A percentile compares a stretch with the other conserved stretches of the same genome.
Conservation (phyloP, 2,113 vertebrate species). For the Picathartes gymnocephalus region DNA sequence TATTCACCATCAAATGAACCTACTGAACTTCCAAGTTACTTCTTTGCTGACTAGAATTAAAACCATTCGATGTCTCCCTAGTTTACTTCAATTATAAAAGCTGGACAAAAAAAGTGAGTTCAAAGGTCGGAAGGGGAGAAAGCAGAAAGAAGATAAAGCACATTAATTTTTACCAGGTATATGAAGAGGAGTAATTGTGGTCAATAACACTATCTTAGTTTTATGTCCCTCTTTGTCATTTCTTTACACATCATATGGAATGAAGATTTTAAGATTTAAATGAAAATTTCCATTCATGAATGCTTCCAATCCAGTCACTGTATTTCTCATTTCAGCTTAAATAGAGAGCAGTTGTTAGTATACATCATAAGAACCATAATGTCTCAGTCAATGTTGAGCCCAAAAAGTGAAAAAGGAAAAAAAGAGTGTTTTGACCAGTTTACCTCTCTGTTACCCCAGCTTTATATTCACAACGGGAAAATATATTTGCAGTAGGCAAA, state of each 20-base stretch:
- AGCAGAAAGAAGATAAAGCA: neutral
- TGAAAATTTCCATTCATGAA: constrained; percentile 18
- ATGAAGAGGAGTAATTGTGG: neutral
- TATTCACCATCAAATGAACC: neutral
- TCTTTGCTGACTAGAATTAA: neutral
- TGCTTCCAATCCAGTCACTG: neutral
- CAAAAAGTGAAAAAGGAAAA: neutral
- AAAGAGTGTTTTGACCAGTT: neutral
- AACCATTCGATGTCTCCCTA: neutral
- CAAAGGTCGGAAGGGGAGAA: neutral
- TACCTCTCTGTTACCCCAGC: neutral
- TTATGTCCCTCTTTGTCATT: neutral
- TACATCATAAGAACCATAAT: neutral
- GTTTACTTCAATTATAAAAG: neutral
- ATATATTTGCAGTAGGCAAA: neutral
- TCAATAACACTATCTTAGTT: neutral
- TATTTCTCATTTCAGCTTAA: neutral
- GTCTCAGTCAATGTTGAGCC: neutral
- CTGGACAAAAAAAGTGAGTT: neutral
- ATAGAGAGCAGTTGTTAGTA: neutral
- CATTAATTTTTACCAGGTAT: neutral
- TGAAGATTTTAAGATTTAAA: constrained; percentile 18
- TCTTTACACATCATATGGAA: neutral
- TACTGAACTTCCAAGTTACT: neutral
- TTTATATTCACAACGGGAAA: constrained; percentile 10